phyloP scores from a whole-genome alignment of 2,888 invertebrate species.

The Melangyna quadrimaculata region DNA sequence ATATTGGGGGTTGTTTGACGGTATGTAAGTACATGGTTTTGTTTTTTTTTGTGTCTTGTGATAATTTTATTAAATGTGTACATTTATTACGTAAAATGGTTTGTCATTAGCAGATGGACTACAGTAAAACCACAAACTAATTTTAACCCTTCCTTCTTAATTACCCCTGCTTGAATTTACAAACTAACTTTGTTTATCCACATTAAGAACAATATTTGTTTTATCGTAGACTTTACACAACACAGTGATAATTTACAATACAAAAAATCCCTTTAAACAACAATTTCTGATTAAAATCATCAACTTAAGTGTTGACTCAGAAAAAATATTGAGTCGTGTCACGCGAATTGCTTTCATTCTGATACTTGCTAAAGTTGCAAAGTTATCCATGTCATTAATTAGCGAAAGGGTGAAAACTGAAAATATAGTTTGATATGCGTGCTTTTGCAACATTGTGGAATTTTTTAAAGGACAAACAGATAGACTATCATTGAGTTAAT shows the following conservation, averaged over 20 bases:
- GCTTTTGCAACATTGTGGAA: slow-evolving; percentile 4
- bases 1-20: slow-evolving; percentile 3
- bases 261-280: background rate
- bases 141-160: background rate
- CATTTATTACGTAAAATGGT: background rate
- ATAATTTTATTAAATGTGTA: background rate
- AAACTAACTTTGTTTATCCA: background rate
- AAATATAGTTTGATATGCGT: slow-evolving; percentile 15
- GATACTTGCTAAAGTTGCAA: background rate
- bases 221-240: background rate
- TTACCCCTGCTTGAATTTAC: background rate
- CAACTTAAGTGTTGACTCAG: background rate
- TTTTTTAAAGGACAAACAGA: background rate
- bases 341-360: background rate
- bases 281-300: slow-evolving; percentile 15
- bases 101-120: background rate
- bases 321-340: background rate
- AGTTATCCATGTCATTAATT: slow-evolving; percentile 4
- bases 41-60: background rate
- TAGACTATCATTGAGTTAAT: background rate
- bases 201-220: background rate
- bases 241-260: background rate
- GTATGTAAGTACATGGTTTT: background rate
- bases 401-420: slow-evolving; percentile 18
- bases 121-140: background rate